Conservation (phyloP, 2,888 invertebrate species). For the Carterocephalus palaemon region DNA sequence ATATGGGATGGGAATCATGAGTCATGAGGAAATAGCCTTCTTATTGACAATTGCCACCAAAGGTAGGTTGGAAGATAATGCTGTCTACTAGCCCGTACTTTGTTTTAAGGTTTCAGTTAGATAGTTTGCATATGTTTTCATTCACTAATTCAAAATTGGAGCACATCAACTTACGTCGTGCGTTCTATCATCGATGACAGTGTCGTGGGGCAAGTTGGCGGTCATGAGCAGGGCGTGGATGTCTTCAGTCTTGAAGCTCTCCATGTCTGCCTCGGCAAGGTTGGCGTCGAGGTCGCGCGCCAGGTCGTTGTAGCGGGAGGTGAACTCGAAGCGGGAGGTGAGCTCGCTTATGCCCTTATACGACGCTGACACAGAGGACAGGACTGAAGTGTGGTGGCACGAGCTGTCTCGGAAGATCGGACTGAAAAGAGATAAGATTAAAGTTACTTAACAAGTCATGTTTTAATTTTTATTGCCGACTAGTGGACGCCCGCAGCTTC, state of each 20-base stretch:
- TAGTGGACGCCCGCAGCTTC: too few relatives aligned
- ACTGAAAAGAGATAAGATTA: constrained; percentile 59
- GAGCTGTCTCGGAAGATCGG: constrained; percentile 87
- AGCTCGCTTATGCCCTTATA: constrained; percentile 85
- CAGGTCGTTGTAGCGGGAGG: constrained; percentile 89
- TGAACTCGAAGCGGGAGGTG: constrained; percentile 71
- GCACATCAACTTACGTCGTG: constrained; percentile 65
- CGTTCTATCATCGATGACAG: constrained; percentile 73
- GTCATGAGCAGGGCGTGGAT: constrained; percentile 89
- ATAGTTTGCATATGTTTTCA: background rate
- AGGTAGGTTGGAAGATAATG: too few relatives aligned
- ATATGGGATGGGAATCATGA: too few relatives aligned
- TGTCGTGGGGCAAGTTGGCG: constrained; percentile 85
- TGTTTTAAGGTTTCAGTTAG: too few relatives aligned
- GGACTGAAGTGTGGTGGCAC: constrained; percentile 88
- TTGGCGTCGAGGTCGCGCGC: constrained; percentile 94
- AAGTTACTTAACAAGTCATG: too few relatives aligned
- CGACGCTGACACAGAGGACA: constrained; percentile 89
- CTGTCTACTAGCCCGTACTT: too few relatives aligned
- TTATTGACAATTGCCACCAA: too few relatives aligned
- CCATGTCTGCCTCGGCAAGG: constrained; percentile 96
- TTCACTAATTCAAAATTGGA: background rate
- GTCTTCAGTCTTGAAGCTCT: constrained; percentile 94
- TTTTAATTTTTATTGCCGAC: too few relatives aligned
- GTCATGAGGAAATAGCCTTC: too few relatives aligned